Base-by-base conservation (phyloP, 2,113 vertebrate species). In the Rhadina sibilatrix region DNA sequence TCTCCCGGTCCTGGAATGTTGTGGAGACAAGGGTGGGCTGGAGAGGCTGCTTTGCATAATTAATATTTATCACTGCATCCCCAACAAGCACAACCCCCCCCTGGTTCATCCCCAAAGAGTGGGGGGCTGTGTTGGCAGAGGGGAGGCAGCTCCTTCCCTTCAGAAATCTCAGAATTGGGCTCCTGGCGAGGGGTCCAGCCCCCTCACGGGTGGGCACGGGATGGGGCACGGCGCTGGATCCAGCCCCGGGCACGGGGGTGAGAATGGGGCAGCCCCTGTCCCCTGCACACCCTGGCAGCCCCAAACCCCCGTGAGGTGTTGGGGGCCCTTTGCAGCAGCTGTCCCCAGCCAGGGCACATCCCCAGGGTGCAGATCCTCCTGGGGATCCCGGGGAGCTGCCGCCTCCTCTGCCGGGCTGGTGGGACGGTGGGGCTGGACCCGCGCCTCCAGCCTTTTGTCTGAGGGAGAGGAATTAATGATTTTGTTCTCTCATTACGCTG, bases 401-500 rank as follows among this genome's bases (percentile, higher is more conserved):
- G 61, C 33, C 0, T 30, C 27, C 53, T n/a, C 65, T 15, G 0
- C 12, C 2, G 2, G 4, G 24, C 38, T 1, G 1, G 5, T 11
- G 93, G 64, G 90, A 65, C 49, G 20, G 6, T 1, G 42, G 66
- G 76, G 61, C 76, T 28, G 86, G 40, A 71, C 70, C 23, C 4
- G n/a, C 23, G 25, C 89, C 84, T 87, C 64, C 14, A 31, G 68
- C 91, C 92, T 96, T 95, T 89, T 88, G 89, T 92, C 95, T 95
- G 87, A 4, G 4, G 87, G 87, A 94, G 84, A 80, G 82, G 82
- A 95, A 96, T 96, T 94, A 90, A 96, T 96, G 85, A 90, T 93
- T 96, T 83, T 83, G 83, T 87, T 90, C 96, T 64, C 90, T 97
- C 96, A 83, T 97, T 95, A 92, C 78, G 1, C 56, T 5, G 84